Evolutionary conservation across 2,113 vertebrate genomes (phyloP).

Genomic region (Octodon degus): DNA sequence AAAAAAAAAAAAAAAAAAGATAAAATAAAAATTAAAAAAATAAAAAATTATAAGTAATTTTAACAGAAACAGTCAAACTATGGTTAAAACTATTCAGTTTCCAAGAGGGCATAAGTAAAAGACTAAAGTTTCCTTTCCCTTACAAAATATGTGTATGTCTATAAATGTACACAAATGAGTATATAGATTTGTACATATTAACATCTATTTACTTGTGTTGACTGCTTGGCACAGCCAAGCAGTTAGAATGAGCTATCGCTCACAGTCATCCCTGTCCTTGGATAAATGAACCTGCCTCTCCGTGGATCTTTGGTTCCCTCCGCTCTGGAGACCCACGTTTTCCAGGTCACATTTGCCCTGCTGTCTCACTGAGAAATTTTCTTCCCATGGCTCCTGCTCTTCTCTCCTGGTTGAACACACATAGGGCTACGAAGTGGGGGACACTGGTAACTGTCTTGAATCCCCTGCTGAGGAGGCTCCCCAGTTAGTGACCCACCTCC

Average conservation of each 20-base stretch:
- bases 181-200: not conserved
- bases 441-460: not conserved
- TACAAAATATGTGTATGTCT: not conserved
- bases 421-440: not conserved
- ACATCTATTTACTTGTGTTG: not conserved
- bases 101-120: not conserved
- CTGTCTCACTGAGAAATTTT: not conserved
- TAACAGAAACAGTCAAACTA: conserved; percentile 11
- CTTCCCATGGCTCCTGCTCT: not conserved
- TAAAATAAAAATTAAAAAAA: no score
- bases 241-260: not conserved
- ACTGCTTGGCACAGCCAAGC: not conserved
- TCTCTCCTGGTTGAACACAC: not conserved
- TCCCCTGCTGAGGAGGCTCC: not conserved
- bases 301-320: not conserved
- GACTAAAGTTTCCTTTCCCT: not conserved
- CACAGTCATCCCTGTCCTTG: not conserved
- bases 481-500: not conserved
- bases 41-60: not conserved
- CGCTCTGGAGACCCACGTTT: not conserved
- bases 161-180: not conserved
- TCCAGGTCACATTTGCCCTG: not conserved
- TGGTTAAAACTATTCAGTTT: not conserved
- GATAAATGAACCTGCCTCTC: not conserved
- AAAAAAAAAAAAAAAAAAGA: no score